Percentiles rank a stretch among this genome's conserved stretches.
phyloP scores from a whole-genome alignment of 2,797 vertebrate species.

The Phylloscopus collybita region DNA sequence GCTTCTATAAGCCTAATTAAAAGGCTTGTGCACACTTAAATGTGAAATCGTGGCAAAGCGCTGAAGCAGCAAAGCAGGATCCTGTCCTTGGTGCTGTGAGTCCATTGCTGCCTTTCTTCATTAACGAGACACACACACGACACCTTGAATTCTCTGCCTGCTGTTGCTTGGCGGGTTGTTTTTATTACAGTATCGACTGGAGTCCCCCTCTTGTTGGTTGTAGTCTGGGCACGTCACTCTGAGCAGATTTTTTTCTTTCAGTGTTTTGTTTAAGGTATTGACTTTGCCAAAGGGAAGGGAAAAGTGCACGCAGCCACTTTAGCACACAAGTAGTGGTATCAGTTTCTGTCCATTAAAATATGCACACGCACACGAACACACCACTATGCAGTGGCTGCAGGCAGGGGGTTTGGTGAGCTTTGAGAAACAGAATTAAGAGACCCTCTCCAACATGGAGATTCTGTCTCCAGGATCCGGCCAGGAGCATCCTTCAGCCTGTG shows the following conservation, averaged over 20 bases:
- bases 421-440: background rate
- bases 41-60: background rate
- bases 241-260: background rate
- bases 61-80: background rate
- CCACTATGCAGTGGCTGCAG: accelerated
- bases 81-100: background rate
- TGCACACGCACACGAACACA: background rate
- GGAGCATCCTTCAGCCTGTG: background rate
- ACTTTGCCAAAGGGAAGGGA: conserved; percentile 24
- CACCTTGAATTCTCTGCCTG: background rate
- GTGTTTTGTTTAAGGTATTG: conserved; percentile 12
- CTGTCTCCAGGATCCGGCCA: background rate
- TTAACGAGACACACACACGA: background rate
- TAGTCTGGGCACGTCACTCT: background rate
- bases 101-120: background rate
- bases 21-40: background rate
- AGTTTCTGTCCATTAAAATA: background rate
- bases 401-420: background rate
- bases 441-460: background rate
- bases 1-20: background rate
- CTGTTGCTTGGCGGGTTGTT: background rate
- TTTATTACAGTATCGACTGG: background rate
- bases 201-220: background rate
- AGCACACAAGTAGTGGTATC: background rate
- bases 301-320: background rate